phyloP scores from a whole-genome alignment of 2,113 vertebrate species.

The Sinocyclocheilus grahami region DNA sequence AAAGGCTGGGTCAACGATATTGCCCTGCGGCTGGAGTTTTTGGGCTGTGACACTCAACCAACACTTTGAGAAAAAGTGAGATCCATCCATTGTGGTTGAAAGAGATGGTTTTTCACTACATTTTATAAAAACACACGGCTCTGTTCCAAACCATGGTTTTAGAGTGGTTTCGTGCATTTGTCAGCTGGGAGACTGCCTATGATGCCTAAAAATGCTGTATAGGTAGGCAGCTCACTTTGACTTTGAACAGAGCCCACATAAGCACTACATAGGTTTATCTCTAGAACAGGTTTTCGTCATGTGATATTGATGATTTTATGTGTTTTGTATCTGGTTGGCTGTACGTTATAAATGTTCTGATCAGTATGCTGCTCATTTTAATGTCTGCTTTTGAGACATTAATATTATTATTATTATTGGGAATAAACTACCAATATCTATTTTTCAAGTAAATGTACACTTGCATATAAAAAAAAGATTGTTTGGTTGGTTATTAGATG shows the following conservation, averaged over 20 bases:
- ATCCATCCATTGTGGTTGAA: not conserved
- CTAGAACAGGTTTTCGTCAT: not conserved
- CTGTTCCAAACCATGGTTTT: not conserved
- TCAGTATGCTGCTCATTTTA: not conserved
- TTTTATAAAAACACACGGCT: not conserved
- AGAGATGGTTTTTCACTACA: not conserved
- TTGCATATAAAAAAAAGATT: not conserved
- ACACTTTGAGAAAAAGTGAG: constrained; percentile 33
- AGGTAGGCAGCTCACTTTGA: not conserved
- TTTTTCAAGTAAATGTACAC: not conserved
- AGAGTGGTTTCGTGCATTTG: not conserved
- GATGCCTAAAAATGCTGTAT: not conserved
- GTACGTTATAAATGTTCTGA: not conserved
- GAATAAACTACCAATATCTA: not conserved
- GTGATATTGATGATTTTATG: not conserved
- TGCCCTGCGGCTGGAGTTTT: constrained; percentile 86
- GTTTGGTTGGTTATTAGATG: not conserved
- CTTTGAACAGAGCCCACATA: not conserved
- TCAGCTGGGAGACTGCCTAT: not conserved
- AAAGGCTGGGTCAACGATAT: constrained; percentile 84
- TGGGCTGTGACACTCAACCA: constrained; percentile 87
- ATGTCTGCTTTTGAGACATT: not conserved
- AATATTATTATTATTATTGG: not conserved
- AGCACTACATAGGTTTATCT: not conserved
- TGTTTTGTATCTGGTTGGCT: not conserved